Evolutionary conservation across 1,140 invertebrate species (phyloP).

Genomic region (Monomorium pharaonis): DNA sequence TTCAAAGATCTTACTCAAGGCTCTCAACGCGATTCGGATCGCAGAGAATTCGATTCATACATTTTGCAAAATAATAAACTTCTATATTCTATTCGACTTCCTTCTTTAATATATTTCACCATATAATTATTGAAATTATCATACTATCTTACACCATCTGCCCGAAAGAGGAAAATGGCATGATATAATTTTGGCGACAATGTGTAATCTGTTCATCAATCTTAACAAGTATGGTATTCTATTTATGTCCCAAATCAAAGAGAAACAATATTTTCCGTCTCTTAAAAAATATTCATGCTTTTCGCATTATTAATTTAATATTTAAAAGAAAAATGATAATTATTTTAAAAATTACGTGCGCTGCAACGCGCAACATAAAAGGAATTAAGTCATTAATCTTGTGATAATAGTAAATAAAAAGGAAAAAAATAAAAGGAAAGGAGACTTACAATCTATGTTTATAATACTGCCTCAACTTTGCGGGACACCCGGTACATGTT

Average conservation of each 20-base stretch:
- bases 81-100: not conserved
- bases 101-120: not conserved
- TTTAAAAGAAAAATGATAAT: not conserved
- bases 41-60: constrained; percentile 27
- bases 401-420: not conserved
- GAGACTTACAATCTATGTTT: not conserved
- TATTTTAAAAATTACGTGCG: not conserved
- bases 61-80: constrained; percentile 39
- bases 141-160: not conserved
- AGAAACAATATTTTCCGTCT: not conserved
- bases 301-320: not conserved
- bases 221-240: not conserved
- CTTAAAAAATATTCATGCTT: not conserved
- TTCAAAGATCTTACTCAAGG: constrained; percentile 42
- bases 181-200: not conserved
- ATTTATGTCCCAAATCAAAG: not conserved
- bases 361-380: no score
- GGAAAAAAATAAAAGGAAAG: not conserved
- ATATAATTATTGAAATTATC: not conserved
- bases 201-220: not conserved
- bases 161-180: not conserved
- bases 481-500: constrained; percentile 37
- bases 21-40: constrained; percentile 16
- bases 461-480: constrained; percentile 2
- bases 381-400: not conserved